Percentiles rank a stretch among this genome's conserved stretches.
phyloP scores from a whole-genome alignment of 1,140 invertebrate species.

The Drosophila sproati region DNA sequence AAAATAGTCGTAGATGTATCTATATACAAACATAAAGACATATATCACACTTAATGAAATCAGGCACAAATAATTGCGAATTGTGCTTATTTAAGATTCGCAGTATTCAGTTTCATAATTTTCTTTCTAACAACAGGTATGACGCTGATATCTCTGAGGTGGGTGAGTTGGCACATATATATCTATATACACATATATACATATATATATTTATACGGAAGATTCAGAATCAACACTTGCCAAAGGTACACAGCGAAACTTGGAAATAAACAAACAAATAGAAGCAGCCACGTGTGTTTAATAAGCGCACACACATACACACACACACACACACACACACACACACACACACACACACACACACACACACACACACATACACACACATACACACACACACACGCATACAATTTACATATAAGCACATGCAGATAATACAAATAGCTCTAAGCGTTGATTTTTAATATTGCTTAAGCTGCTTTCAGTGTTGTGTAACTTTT shows the following conservation, averaged over 20 bases:
- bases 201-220: conserved; percentile 17
- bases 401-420: background rate
- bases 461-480: too few relatives aligned
- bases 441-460: too few relatives aligned
- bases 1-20: conserved; percentile 9
- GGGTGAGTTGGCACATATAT: background rate
- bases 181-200: background rate
- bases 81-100: conserved; percentile 24
- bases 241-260: conserved; percentile 1
- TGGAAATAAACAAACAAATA: conserved; percentile 30
- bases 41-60: background rate
- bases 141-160: background rate
- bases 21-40: background rate
- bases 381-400: background rate
- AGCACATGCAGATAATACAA: background rate
- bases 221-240: conserved; percentile 2
- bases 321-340: background rate
- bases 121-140: conserved; percentile 27
- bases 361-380: too few relatives aligned
- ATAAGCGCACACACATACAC: conserved; percentile 4
- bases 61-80: conserved; percentile 8
- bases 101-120: conserved; percentile 16
- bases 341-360: background rate
- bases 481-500: too few relatives aligned
- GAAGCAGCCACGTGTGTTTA: conserved; percentile 18